These are phyloP conservation scores for Chionoecetes opilio DNA, from an alignment of 1,140 invertebrate species.

Conservation along the genomic window DNA sequence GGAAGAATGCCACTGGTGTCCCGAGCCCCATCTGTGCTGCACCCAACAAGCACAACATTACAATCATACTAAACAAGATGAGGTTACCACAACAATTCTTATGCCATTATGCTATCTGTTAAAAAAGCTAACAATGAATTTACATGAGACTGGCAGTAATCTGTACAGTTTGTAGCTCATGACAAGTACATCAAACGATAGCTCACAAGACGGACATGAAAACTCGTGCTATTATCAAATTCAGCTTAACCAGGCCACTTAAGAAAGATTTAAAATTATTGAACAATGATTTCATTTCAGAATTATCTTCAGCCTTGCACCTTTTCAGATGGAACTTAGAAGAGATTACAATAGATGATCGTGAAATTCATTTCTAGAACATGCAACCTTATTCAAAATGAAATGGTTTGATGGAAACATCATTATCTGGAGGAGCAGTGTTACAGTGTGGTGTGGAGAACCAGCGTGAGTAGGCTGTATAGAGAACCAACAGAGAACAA, in stretches of 20 bases:
- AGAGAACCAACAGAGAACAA: background rate
- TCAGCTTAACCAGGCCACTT: conserved; percentile 16
- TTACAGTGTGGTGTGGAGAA: background rate
- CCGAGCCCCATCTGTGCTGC: conserved; percentile 66
- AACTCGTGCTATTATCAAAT: conserved; percentile 49
- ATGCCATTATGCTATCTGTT: conserved; percentile 69
- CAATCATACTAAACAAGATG: conserved; percentile 67
- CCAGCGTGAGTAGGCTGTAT: background rate
- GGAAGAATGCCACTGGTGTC: conserved; percentile 49
- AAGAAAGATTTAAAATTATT: background rate
- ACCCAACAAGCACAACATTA: conserved; percentile 74
- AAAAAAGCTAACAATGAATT: conserved; percentile 70
- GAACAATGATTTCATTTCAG: background rate
- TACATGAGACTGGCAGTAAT: conserved; percentile 70
- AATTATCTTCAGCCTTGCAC: background rate
- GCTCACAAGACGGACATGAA: conserved; percentile 58
- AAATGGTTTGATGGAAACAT: background rate
- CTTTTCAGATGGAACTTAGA: background rate
- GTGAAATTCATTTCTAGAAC: background rate
- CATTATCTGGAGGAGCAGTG: background rate
- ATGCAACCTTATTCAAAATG: background rate
- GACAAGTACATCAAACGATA: conserved; percentile 74
- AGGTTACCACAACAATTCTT: conserved; percentile 71
- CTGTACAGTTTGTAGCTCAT: conserved; percentile 69
- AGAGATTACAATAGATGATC: background rate